Conservation (phyloP, 2,113 vertebrate species). For the Formicarius rufipectus region DNA sequence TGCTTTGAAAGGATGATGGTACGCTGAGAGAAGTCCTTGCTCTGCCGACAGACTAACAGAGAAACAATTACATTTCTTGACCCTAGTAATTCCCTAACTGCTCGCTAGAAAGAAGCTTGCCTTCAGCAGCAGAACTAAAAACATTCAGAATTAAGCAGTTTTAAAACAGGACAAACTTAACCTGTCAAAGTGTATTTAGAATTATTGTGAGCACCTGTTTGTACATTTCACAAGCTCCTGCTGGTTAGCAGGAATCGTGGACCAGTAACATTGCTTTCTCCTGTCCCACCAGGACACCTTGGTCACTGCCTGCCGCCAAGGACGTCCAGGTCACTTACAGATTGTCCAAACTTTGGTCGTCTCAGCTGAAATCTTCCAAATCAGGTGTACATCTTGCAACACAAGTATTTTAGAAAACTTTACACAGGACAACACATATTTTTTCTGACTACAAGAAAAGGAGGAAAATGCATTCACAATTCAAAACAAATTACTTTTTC, state of each 20-base stretch:
- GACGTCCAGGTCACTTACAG: neutral
- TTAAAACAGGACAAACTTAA: neutral
- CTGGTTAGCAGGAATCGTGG: neutral
- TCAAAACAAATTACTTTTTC: neutral
- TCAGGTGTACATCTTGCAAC: neutral
- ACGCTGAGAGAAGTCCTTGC: neutral
- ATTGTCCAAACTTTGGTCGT: neutral
- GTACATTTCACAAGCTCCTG: neutral
- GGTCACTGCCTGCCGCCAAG: accelerated
- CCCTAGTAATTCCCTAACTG: neutral
- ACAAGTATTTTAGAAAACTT: neutral
- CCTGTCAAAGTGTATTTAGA: neutral
- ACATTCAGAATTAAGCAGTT: neutral
- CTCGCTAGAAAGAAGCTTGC: neutral
- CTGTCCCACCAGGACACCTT: neutral
- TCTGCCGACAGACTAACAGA: neutral
- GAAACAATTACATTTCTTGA: neutral
- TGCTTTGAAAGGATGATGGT: neutral
- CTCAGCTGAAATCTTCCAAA: neutral
- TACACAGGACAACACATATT: neutral
- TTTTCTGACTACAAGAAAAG: neutral
- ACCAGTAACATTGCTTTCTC: neutral
- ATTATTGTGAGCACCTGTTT: neutral
- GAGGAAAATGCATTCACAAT: neutral
- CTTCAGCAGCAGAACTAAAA: neutral